A percentile compares a stretch with the other conserved stretches of the same genome.
Evolutionary conservation across 2,113 vertebrate species (phyloP).

Genomic region (Acanthochromis polyacanthus): DNA sequence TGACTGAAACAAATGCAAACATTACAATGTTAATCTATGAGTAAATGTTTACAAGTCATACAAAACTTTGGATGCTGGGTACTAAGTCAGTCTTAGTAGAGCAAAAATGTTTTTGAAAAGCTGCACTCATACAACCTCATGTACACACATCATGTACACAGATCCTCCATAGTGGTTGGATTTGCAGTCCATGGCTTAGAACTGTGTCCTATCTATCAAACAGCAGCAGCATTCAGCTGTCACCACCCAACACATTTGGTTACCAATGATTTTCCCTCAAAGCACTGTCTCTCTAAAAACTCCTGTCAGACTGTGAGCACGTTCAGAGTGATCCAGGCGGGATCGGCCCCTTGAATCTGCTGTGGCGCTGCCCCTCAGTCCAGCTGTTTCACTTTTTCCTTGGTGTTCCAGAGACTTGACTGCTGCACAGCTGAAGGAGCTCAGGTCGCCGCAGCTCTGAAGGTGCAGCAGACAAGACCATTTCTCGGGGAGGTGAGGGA

Average conservation of each 20-base stretch:
- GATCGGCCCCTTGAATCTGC: slow-evolving; percentile 38
- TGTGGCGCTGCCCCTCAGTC: slow-evolving; percentile 63
- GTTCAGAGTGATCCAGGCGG: slow-evolving; percentile 61
- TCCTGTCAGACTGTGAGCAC: slow-evolving; percentile 86
- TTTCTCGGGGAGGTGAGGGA: slow-evolving; percentile 52
- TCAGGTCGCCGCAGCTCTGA: slow-evolving; percentile 88
- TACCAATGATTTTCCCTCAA: slow-evolving; percentile 60
- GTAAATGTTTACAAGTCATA: slow-evolving; percentile 1
- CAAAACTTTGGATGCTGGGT: neutral
- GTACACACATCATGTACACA: neutral
- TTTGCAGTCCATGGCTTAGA: neutral
- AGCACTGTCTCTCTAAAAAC: slow-evolving; percentile 88
- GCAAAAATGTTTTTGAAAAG: too few relatives aligned
- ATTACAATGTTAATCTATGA: neutral
- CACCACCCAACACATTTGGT: neutral
- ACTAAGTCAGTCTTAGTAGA: neutral
- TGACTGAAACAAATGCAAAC: neutral
- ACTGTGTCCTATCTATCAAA: neutral
- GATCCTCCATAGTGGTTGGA: neutral
- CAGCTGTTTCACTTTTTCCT: slow-evolving; percentile 15
- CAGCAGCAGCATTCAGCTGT: neutral
- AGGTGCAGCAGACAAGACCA: slow-evolving; percentile 83
- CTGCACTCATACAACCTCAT: neutral
- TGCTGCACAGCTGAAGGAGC: slow-evolving; percentile 80
- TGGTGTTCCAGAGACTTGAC: slow-evolving; percentile 24